Evolutionary conservation across 2,888 invertebrate genomes (phyloP), one percentile per base, ranked within the genome.

Genomic region (Apamea crenata): DNA sequence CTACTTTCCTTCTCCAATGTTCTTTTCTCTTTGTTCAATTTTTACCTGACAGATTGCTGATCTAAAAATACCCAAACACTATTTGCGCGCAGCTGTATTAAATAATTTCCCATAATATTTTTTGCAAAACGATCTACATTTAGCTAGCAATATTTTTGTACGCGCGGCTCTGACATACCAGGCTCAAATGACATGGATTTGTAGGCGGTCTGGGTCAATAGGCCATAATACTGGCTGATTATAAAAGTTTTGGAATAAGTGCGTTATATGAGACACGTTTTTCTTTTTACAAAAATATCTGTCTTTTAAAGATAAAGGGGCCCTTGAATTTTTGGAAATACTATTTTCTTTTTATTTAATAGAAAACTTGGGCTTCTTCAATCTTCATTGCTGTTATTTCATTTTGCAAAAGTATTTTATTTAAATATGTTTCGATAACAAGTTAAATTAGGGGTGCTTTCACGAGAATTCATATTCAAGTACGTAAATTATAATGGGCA

Each of bases 171-270:
- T 67, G 78, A 76, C 74, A 73, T 56, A 29, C 63, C 40, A 71
- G 69, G 14, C 71, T 12, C 63, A 36, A 36, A 70, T 77, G 63
- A 66, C 56, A n/a, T 14, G 5, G 56, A 80, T 69, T 59, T 63
- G 67, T 83, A 61, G 29, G 63, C 61, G 36, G 82, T 71, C 71
- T 79, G 10, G 76, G 78, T 29, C 63, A 85, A n/a, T 44, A 47
- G 87, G 77, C 80, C 73, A 50, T 50, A n/a, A 47, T 59, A 56
- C 53, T 63, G 25, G 56, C 32, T 16, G 7, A 21, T 32, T 56
- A 63, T 53, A 82, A 44, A 77, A 47, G 12, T 65, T 72, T n/a
- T 70, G 16, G 12, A 65, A 47, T 70, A 66, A 29, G 66, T 66
- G n/a, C 29, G 4, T 50, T 6, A 40, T 7, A 40, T 40, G 40